Conservation (phyloP, 2,113 vertebrate genomes). For the Xiphophorus couchianus region DNA sequence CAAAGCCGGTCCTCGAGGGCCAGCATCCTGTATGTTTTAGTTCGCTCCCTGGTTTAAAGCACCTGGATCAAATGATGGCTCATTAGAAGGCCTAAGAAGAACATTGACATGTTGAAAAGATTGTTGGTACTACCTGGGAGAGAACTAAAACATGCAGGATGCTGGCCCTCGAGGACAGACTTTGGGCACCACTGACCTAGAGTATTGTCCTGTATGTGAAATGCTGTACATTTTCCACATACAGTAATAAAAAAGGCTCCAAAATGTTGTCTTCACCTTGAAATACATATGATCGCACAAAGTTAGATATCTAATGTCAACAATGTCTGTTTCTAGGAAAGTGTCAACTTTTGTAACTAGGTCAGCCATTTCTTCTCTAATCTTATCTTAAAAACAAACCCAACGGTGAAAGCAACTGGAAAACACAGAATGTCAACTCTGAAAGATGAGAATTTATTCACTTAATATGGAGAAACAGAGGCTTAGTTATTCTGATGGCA, state of each 20-base stretch:
- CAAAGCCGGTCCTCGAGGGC: too few relatives aligned
- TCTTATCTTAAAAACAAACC: slow-evolving; percentile 13
- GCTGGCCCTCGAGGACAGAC: too few relatives aligned
- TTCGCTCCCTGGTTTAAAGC: too few relatives aligned
- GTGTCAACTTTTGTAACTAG: slow-evolving; percentile 22
- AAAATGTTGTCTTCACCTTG: neutral
- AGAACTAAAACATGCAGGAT: too few relatives aligned
- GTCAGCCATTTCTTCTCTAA: slow-evolving; percentile 12
- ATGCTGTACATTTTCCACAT: neutral
- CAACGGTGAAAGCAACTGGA: neutral
- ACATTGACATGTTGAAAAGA: too few relatives aligned
- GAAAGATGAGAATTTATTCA: neutral
- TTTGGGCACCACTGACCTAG: too few relatives aligned
- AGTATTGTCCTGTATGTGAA: too few relatives aligned
- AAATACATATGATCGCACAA: neutral
- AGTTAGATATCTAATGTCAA: neutral
- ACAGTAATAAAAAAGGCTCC: neutral
- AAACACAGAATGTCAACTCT: neutral
- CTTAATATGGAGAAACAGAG: neutral
- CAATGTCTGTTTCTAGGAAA: neutral
- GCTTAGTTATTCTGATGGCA: neutral
- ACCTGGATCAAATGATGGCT: too few relatives aligned
- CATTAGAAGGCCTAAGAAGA: too few relatives aligned
- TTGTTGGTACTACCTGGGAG: too few relatives aligned
- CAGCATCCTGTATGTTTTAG: too few relatives aligned